Evolutionary conservation across 2,113 vertebrate species (phyloP), one percentile per base, ranked within the genome.

Genomic region (Hippopotamus amphibius): DNA sequence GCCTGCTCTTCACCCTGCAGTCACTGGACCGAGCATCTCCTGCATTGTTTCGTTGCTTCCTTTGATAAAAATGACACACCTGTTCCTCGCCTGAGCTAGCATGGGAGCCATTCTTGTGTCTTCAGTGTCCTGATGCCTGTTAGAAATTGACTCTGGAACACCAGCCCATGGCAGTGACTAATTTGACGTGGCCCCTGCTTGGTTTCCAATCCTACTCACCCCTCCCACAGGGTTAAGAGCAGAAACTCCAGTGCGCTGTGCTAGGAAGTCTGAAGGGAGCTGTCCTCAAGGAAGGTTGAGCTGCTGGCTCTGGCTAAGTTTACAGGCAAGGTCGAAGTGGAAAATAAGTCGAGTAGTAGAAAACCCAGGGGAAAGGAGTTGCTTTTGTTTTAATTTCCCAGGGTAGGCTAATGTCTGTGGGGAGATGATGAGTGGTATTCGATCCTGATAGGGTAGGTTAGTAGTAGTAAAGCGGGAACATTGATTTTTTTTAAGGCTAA

Each of bases 311-410:
- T 59, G 74, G 93, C 81, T 41, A 26, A 76, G 89, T 95, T 97
- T 95, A 93, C 72, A 87, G 68, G 57, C 59, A 77, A 81, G 63
- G 55, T 43, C 0, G 0, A 41, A 84, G 37, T 82, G 65, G 80
- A 96, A 94, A 88, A 93, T 85, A 95, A 93, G 88, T 88, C 72
- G 79, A 82, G 59, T 46, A 41, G 69, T 48, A 26, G 95, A 50
- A 92, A 72, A 37, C 94, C 76, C 48, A 1, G 46, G 90, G 83
- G 97, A 66, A 84, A 53, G 65, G 85, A 84, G 55, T 50, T 88
- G 95, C 95, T 90, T 97, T 89, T 69, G 63, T 90, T 96, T 95
- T 96, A 95, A 97, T 97, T 97, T 96, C 94, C 88, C 95, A 96
- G 90, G 65, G 90, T 81, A 90, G 81, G 65, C 81, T 15, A 9